phyloP scores from a whole-genome alignment of 1,140 invertebrate species.

The Trinorchestia longiramus region DNA sequence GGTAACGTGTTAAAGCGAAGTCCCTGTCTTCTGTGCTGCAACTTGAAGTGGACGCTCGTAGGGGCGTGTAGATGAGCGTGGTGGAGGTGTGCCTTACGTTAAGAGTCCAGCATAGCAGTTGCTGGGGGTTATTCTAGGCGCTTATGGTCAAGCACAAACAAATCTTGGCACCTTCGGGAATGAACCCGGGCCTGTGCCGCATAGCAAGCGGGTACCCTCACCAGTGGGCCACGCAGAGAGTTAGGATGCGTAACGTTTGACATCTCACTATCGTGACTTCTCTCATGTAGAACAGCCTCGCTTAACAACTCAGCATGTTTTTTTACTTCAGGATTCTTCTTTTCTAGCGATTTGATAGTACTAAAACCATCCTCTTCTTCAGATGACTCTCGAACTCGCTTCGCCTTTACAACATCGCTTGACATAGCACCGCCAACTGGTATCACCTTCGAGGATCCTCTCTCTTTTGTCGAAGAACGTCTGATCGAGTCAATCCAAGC shows the following conservation, averaged over 20 bases:
- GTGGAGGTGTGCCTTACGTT: too few species aligned
- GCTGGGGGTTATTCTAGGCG: too few species aligned
- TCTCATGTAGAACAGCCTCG: neutral
- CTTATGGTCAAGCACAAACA: too few species aligned
- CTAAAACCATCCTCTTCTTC: neutral
- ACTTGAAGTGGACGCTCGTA: too few species aligned
- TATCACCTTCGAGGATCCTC: neutral
- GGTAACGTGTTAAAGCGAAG: too few species aligned
- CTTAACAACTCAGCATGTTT: neutral
- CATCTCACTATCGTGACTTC: neutral
- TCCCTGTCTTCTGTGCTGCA: too few species aligned
- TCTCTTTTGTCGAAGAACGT: neutral
- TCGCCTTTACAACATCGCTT: neutral
- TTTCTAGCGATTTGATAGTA: neutral
- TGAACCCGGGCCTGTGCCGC: too few species aligned
- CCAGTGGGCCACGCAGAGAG: too few species aligned
- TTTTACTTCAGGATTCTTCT: neutral
- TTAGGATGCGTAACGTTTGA: neutral
- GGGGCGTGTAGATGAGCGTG: too few species aligned
- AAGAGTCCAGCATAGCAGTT: too few species aligned
- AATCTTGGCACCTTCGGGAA: too few species aligned
- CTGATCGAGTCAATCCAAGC: neutral
- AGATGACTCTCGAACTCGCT: neutral
- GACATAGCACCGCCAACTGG: neutral
- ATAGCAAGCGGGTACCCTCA: too few species aligned